These are phyloP conservation scores for Aporrectodea caliginosa DNA, from an alignment of 1,140 invertebrate species.

Conservation along the genomic window DNA sequence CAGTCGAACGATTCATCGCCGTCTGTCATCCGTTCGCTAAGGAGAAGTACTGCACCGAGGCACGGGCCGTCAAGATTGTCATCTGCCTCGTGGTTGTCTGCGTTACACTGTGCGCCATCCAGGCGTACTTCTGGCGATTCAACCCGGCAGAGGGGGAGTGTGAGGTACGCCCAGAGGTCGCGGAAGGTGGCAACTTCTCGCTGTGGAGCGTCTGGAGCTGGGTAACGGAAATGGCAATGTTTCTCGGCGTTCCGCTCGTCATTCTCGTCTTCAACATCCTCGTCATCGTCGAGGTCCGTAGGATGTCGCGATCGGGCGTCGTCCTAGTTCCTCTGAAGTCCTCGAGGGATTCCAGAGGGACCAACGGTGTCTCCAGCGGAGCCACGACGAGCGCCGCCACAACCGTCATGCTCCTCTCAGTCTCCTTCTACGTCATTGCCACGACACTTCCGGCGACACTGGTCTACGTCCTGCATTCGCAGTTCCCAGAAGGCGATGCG, in stretches of 20 bases:
- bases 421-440: conserved; percentile 54
- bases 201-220: conserved; percentile 47
- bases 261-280: conserved; percentile 50
- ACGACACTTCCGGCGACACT: conserved; percentile 49
- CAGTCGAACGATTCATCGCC: conserved; percentile 77
- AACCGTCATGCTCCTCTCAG: conserved; percentile 48
- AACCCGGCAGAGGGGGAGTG: conserved; percentile 31
- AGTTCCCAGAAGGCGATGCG: conserved; percentile 15
- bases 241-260: conserved; percentile 44
- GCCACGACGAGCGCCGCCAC: conserved; percentile 35
- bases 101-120: conserved; percentile 39
- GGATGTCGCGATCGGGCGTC: not conserved
- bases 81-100: conserved; percentile 32
- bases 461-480: conserved; percentile 44
- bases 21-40: conserved; percentile 71
- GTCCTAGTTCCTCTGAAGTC: too few species aligned
- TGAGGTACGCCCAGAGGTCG: conserved; percentile 18
- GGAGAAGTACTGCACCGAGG: conserved; percentile 73
- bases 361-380: too few species aligned
- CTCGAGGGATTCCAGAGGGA: too few species aligned
- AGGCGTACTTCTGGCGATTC: conserved; percentile 52
- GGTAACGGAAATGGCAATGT: conserved; percentile 46
- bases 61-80: conserved; percentile 67
- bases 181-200: too few species aligned
- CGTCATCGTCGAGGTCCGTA: conserved; percentile 50